Conservation (phyloP, 2,888 invertebrate species). For the Carterocephalus palaemon region DNA sequence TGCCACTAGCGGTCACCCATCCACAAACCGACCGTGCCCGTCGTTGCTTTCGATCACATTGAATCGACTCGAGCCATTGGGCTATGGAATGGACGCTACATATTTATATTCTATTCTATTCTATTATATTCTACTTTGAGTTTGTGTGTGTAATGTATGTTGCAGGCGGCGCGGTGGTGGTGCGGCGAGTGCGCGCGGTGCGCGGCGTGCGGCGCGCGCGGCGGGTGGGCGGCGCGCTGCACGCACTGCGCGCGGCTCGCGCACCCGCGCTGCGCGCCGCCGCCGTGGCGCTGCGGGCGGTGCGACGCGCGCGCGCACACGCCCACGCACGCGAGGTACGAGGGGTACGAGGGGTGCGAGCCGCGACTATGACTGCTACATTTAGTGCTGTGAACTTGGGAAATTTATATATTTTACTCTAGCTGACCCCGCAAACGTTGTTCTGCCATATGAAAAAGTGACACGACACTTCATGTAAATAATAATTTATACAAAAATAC, state of each 20-base stretch:
- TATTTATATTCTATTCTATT: background rate
- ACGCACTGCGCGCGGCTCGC: slow-evolving; percentile 44
- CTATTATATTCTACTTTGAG: background rate
- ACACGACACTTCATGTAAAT: too few relatives aligned
- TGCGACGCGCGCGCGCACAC: slow-evolving; percentile 37
- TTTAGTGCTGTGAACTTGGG: too few relatives aligned
- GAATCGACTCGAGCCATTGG: too few relatives aligned
- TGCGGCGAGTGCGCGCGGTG: slow-evolving; percentile 66
- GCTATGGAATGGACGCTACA: too few relatives aligned
- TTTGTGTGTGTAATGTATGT: slow-evolving; percentile 1
- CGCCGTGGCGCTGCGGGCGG: slow-evolving; percentile 50
- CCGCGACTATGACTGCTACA: too few relatives aligned
- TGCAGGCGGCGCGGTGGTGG: slow-evolving; percentile 61
- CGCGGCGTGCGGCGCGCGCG: slow-evolving; percentile 46
- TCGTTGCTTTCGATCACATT: too few relatives aligned
- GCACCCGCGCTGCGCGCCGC: slow-evolving; percentile 51
- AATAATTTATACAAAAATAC: too few relatives aligned
- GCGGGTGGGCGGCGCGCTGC: slow-evolving; percentile 58
- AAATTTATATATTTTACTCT: background rate
- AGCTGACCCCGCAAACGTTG: too few relatives aligned
- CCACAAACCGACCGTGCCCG: too few relatives aligned
- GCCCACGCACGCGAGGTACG: slow-evolving; percentile 29
- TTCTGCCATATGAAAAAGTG: too few relatives aligned
- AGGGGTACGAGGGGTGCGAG: too few relatives aligned
- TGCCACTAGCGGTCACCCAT: too few relatives aligned